phyloP scores from a whole-genome alignment of 2,888 invertebrate genomes.

The Tenthredo livida region DNA sequence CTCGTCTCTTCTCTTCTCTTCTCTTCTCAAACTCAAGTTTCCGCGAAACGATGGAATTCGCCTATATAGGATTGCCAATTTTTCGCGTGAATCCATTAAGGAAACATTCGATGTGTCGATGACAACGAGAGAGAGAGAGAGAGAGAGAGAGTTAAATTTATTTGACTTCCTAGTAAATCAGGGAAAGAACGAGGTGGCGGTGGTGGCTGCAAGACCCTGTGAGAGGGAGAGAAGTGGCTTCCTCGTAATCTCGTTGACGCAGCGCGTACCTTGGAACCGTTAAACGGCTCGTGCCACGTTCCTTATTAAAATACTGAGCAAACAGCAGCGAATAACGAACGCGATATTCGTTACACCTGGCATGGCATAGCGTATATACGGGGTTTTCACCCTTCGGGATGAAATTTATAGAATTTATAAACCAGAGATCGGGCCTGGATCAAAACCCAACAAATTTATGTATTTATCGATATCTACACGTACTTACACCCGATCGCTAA shows the following conservation, averaged over 20 bases:
- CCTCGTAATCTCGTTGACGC: slow-evolving; percentile 71
- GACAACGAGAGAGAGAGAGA: not conserved
- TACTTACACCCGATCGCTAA: too few species aligned
- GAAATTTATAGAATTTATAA: slow-evolving; percentile 42
- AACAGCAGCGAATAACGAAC: slow-evolving; percentile 59
- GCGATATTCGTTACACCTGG: slow-evolving; percentile 51
- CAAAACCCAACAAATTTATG: slow-evolving; percentile 24
- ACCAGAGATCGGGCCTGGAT: slow-evolving; percentile 21
- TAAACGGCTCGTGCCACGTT: slow-evolving; percentile 67
- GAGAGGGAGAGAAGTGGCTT: slow-evolving; percentile 16
- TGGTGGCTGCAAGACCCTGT: not conserved
- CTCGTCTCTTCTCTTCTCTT: not conserved
- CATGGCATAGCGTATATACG: not conserved
- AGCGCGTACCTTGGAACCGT: slow-evolving; percentile 67
- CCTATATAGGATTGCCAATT: not conserved
- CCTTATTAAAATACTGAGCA: slow-evolving; percentile 69
- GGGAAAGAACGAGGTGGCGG: not conserved
- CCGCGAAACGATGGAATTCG: not conserved
- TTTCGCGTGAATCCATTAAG: not conserved
- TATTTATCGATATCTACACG: not conserved
- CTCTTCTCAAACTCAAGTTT: not conserved
- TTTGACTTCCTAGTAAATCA: slow-evolving; percentile 16
- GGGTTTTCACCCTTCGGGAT: not conserved
- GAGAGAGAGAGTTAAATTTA: not conserved
- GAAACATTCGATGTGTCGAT: not conserved